Base-by-base conservation (phyloP, 2,888 invertebrate species). In the Pandemis corylana region DNA sequence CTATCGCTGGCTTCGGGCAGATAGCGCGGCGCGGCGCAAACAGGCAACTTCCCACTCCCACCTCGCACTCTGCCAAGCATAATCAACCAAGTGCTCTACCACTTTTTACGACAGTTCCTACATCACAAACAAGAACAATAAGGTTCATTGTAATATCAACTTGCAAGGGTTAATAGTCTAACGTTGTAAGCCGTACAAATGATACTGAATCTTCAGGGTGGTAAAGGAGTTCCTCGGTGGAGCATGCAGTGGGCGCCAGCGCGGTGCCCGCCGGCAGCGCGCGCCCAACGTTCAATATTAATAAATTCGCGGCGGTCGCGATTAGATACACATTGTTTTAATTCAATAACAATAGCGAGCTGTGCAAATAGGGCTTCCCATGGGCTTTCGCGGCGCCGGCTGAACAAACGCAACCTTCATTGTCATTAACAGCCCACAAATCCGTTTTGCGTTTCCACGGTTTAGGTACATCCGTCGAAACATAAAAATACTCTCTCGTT, bases 381-480 rank as follows among this genome's bases (percentile, higher is more conserved):
- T 36, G 49, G 49, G 65, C 65, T 49, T 44, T 44, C 64, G 12
- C 28, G 28, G 51, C 59, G 15, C 71, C 72, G 68, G 46, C 72
- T 72, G 68, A 49, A 51, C 56, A 46, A 68, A 72, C 68, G 56
- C 36, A 56, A 46, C 63, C 68, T 72, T 68, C 68, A 68, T 68
- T 64, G 68, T 49, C 44, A 68, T 68, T 65, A 65, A 46, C 65
- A 41, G 41, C 62, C 62, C 62, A 62, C 41, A 62, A 62, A 62
- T 62, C 62, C 62, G 62, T n/a, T 62, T 62, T 41, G 41, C 41
- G 13, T 62, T 62, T 42, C 36, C 62, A 28, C 62, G 62, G 13
- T 41, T 41, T 7, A 51, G 63, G 62, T 28, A 63, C 51, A 51
- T 62, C 51, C 42, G 41, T n/a, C 51, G 2, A 6, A 51, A n/a